Base-by-base conservation (phyloP, 2,797 vertebrate species). In the Pipistrellus nathusii region DNA sequence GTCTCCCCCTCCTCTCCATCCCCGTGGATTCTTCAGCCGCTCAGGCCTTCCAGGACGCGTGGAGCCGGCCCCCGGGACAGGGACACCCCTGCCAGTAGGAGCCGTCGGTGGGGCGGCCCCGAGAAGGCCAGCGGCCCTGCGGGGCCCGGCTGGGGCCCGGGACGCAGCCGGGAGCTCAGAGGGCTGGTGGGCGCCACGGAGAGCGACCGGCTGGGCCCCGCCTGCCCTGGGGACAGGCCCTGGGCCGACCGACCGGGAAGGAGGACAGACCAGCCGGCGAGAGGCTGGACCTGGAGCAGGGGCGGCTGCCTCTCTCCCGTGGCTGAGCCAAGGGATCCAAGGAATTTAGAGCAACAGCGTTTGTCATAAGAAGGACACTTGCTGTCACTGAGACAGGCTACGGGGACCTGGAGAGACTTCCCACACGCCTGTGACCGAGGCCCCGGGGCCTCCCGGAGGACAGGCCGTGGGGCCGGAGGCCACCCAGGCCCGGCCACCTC, bases 71-170 rank as follows among this genome's bases (percentile, higher is more conserved):
- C 55, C 0, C 25, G 92, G 87, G 17, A 21, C 76, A 18, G 68
- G 88, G 93, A 72, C 81, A 51, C 62, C 88, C 91, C 95, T 46
- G 85, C 73, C 20, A 1, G 68, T 91, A 6, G 94, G 68, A 95
- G 81, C 95, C 87, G 96, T 95, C 95, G 92, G 91, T 17, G 44
- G 95, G 82, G 82, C 84, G 59, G 76, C 90, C 38, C 1, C 21
- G 80, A n/a, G 71, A 0, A 25, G 38, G 66, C 53, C 7, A 78
- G 80, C 88, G 69, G 46, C 72, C 68, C 68, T 71, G 2, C 64
- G 15, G 85, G 86, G 90, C 69, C 83, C 0, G 85, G 83, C 51
- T 46, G 14, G 95, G 91, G 95, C 57, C 93, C 25, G 85, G 85
- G 87, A 27, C 90, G 85, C 73, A 76, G 93, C 27, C 0, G 13